Evolutionary conservation across 2,888 invertebrate genomes (phyloP).

Genomic region (Junonia oenone): DNA sequence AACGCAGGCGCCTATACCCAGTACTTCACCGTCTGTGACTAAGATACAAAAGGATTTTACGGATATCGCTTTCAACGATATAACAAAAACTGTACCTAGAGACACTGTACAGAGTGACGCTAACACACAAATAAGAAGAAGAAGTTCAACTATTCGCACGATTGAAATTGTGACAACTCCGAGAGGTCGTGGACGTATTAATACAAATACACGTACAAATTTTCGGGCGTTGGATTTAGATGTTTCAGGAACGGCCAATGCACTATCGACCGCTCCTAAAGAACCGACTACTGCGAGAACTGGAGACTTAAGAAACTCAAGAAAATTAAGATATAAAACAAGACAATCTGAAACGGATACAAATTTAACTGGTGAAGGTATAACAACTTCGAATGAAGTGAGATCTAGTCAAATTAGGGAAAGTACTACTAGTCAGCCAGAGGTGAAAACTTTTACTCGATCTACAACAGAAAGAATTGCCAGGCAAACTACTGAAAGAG

Average conservation of each 20-base stretch:
- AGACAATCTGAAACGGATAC: constrained; percentile 58
- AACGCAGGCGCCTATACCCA: constrained; percentile 12
- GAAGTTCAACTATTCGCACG: constrained; percentile 46
- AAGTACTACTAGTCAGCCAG: constrained; percentile 56
- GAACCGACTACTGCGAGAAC: constrained; percentile 53
- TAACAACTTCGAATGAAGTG: constrained; percentile 48
- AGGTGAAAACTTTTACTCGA: constrained; percentile 43
- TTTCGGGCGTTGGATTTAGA: constrained; percentile 50
- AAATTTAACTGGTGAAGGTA: constrained; percentile 62
- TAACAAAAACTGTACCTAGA: constrained; percentile 44
- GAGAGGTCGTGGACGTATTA: constrained; percentile 49
- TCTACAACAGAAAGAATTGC: constrained; percentile 29
- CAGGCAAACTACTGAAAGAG: constrained; percentile 44
- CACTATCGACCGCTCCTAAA: constrained; percentile 51
- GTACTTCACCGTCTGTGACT: constrained; percentile 9
- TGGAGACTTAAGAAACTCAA: constrained; percentile 49
- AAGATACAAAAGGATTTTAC: constrained; percentile 29
- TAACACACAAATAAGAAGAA: constrained; percentile 48
- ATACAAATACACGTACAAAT: constrained; percentile 46
- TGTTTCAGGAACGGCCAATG: constrained; percentile 60
- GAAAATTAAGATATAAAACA: constrained; percentile 59
- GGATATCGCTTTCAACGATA: constrained; percentile 44
- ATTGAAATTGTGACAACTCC: constrained; percentile 40
- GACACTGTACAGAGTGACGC: constrained; percentile 41
- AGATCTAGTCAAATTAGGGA: constrained; percentile 64